Base-by-base conservation (phyloP, 2,113 vertebrate species). In the Numida meleagris region DNA sequence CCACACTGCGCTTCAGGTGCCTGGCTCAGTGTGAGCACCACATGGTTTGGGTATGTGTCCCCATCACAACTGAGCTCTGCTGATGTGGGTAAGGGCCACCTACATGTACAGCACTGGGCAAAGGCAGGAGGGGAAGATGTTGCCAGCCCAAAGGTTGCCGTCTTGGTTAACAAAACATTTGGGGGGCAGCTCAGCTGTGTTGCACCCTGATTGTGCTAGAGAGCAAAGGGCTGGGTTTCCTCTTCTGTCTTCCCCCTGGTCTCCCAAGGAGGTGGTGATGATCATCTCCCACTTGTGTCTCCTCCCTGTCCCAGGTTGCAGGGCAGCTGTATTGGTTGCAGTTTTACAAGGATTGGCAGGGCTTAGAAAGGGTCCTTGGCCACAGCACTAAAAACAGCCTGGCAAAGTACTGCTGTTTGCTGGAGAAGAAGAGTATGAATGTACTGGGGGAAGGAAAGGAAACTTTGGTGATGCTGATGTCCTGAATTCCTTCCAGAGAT, bases 1-100 rank as follows among this genome's bases (percentile, higher is more conserved):
- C 14, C 33, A 45, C 38, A 36, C 57, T 13, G 31, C 14, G 57
- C 45, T 75, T 25, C 1, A 1, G 16, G 21, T 43, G 27, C 68
- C 62, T 10, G 59, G 50, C 16, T 51, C 50, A 4, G 0, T 3
- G 45, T 15, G 59, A 74, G 27, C 14, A 43, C 76, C 50, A 27
- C 33, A 12, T 14, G 48, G 6, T 40, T 14, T 2, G 29, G 79
- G 6, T 2, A 10, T 0, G 0, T 11, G n/a, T 27, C 27, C 25
- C 31, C 65, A 46, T 10, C 36, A 36, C 38, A 48, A 4, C n/a
- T 2, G 2, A 55, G 31, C 33, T 70, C 63, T 79, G 34, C 23
- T 67, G n/a, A 4, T 3, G 1, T 0, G 10, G 17, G 58, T 75
- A 34, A 88, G 50, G 58, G 46, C 16, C 29, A 5, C 5, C 6